These are phyloP conservation scores for Phylloscopus collybita DNA, from an alignment of 2,797 vertebrate species.

Conservation along the genomic window DNA sequence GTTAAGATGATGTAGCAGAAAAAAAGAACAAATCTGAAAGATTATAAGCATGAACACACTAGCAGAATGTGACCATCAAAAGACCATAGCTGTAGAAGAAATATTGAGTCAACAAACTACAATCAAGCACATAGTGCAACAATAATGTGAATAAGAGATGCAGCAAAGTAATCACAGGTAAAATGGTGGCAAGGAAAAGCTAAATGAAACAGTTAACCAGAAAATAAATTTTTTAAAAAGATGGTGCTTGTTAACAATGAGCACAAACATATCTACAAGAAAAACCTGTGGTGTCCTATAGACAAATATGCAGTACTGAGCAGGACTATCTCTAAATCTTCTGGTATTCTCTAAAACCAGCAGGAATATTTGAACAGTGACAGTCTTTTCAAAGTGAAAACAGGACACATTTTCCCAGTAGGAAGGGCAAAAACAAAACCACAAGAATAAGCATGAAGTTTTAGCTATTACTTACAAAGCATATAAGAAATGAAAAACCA, in stretches of 20 bases:
- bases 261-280: background rate
- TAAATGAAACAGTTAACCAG: background rate
- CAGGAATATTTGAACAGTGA: background rate
- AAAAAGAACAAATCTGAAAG: background rate
- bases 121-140: background rate
- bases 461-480: background rate
- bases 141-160: background rate
- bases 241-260: background rate
- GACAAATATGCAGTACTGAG: background rate
- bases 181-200: background rate
- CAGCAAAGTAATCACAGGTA: background rate
- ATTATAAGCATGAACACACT: background rate
- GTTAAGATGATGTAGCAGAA: background rate
- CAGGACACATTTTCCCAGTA: accelerated
- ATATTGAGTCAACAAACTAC: background rate
- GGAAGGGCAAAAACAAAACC: background rate
- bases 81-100: background rate
- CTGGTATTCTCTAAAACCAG: background rate
- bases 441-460: background rate
- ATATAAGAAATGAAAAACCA: background rate
- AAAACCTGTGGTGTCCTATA: accelerated
- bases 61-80: background rate
- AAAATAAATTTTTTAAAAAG: background rate
- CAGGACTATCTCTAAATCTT: background rate
- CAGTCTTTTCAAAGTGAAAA: background rate